Conservation (phyloP, 1,140 invertebrate genomes). For the Protaetia brevitarsis region DNA sequence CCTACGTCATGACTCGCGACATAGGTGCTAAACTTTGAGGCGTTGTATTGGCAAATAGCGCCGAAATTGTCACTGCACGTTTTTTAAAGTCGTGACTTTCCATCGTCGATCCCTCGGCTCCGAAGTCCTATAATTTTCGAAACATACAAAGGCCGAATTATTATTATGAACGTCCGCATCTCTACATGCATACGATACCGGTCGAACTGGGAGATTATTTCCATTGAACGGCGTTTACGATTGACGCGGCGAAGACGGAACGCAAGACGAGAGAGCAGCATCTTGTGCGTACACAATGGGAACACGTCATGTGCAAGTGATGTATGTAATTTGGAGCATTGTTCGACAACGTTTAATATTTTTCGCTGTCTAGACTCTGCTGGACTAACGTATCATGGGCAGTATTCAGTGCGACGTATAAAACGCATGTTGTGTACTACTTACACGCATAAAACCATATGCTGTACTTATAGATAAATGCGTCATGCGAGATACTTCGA, state of each 20-base stretch:
- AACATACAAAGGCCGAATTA: constrained; percentile 11
- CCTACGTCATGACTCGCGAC: no score
- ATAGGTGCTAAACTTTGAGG: not conserved
- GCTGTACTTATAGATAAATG: no score
- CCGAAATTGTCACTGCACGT: constrained; percentile 11
- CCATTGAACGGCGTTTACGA: constrained; percentile 3
- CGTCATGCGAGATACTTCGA: no score
- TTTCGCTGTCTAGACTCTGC: not conserved
- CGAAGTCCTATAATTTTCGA: constrained; percentile 7
- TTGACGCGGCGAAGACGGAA: not conserved
- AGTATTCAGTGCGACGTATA: not conserved
- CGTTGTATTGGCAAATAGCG: not conserved
- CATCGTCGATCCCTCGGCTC: not conserved
- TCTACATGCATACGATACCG: not conserved
- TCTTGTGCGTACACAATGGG: constrained; percentile 6
- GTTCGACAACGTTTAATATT: constrained; percentile 1
- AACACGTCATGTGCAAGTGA: constrained; percentile 2
- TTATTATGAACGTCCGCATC: constrained; percentile 11
- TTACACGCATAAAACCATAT: not conserved
- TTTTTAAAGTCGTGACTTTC: constrained; percentile 8
- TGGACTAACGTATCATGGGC: not conserved
- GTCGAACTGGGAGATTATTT: not conserved
- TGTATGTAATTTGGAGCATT: constrained; percentile 18
- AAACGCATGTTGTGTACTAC: not conserved
- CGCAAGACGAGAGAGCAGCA: constrained; percentile 1